Evolutionary conservation across 1,140 invertebrate genomes (phyloP), one percentile per base, ranked within the genome.

Genomic region (Drosophila biarmipes): DNA sequence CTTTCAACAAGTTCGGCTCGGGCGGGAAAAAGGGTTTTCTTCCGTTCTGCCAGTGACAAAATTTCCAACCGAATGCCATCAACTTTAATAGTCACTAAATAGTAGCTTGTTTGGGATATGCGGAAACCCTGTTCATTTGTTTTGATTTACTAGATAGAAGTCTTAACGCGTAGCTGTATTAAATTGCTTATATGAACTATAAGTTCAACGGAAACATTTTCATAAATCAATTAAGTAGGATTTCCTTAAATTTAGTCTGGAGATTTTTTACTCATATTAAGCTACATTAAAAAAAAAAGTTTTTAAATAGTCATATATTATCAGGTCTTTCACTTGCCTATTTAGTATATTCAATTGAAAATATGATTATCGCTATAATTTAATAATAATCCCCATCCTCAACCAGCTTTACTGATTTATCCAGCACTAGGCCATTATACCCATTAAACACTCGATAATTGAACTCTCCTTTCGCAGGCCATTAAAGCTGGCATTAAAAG

Each of bases 1-100:
- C 67, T 71, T 62, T 61, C 56, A 61, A 86, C 80, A 81, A 74
- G 68, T 72, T 77, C 35, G n/a, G 15, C 34, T 38, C 21, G 34
- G 29, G 52, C 2, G 37, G 37, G 43, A n/a, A 10, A 53, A 61
- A 53, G 31, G 35, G 63, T 31, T 40, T 55, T 40, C 17, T 61
- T 51, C 58, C 45, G 56, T 40, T 12, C 52, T 58, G 37, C 12
- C 37, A 59, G 68, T 48, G 66, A 58, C 66, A 72, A 72, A 52
- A 72, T 71, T 71, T 4, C 42, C 31, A 46, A 46, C 37, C 5
- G 37, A 48, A 58, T 17, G 45, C 46, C 46, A 51, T 74, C 72
- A 52, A 34, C 46, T 74, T 74, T 66, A 74, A 74, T 74, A 74
- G 72, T 57, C 43, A 35, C 52, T 64, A 64, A 64, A 74, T 64